A percentile compares a stretch with the other conserved stretches of the same genome.
These are phyloP conservation scores for Podocnemis expansa DNA, from an alignment of 2,113 vertebrate species.

Conservation along the genomic window DNA sequence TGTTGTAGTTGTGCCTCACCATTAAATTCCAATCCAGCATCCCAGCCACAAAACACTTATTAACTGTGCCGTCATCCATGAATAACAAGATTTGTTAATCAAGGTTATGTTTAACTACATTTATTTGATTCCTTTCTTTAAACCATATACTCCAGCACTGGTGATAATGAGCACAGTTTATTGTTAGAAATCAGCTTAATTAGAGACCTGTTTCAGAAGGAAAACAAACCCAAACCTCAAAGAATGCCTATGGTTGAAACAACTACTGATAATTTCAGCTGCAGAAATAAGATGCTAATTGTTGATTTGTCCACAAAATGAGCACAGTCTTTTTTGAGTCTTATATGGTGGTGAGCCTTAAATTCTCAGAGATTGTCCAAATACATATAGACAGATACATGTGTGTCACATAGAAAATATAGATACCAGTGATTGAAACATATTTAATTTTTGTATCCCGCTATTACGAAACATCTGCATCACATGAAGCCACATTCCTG, in stretches of 20 bases:
- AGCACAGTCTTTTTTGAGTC: not conserved
- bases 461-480: not conserved
- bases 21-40: slow-evolving; percentile 71
- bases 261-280: not conserved
- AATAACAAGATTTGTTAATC: slow-evolving; percentile 84
- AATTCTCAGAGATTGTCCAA: not conserved
- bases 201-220: not conserved
- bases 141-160: not conserved
- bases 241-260: not conserved
- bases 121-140: slow-evolving; percentile 48
- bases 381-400: not conserved
- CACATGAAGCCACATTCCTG: not conserved
- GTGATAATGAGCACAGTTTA: not conserved
- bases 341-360: not conserved
- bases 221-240: slow-evolving; percentile 6
- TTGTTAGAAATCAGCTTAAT: slow-evolving; percentile 14
- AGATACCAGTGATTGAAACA: not conserved
- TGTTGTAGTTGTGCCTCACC: slow-evolving; percentile 55
- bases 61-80: slow-evolving; percentile 89
- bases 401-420: not conserved
- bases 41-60: slow-evolving; percentile 83
- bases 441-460: not conserved
- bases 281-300: not conserved
- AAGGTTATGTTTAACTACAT: slow-evolving; percentile 81
- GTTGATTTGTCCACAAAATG: not conserved